These are phyloP conservation scores for Aleiodes testaceus DNA, from an alignment of 2,888 invertebrate species.

Conservation along the genomic window DNA sequence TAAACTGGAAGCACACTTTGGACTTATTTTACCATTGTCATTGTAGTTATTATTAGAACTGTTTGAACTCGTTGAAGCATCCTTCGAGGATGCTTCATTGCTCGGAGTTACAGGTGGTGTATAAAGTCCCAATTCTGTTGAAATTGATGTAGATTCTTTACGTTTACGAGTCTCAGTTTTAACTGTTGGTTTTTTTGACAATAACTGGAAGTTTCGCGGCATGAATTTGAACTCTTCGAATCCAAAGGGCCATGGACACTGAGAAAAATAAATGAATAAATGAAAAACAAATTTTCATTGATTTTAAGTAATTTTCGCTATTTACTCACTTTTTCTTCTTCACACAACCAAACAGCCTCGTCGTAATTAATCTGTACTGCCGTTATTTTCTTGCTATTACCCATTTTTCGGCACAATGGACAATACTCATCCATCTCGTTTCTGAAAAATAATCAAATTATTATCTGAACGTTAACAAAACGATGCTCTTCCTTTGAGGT, in stretches of 20 bases:
- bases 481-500: conserved; percentile 6
- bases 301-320: no score
- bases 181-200: conserved; percentile 43
- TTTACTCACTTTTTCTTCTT: conserved; percentile 57
- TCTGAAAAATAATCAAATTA: conserved; percentile 27
- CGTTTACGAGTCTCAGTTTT: conserved; percentile 41
- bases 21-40: conserved; percentile 23
- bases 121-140: conserved; percentile 53
- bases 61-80: conserved; percentile 21
- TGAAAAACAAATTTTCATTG: neutral
- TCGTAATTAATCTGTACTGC: conserved; percentile 62
- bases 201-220: conserved; percentile 17
- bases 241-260: conserved; percentile 55
- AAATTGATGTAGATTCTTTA: conserved; percentile 41
- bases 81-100: conserved; percentile 43
- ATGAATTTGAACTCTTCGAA: conserved; percentile 45
- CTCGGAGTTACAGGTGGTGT: conserved; percentile 59
- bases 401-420: conserved; percentile 63
- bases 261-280: conserved; percentile 36
- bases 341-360: conserved; percentile 63
- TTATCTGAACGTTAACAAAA: conserved; percentile 2
- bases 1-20: neutral
- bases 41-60: conserved; percentile 16
- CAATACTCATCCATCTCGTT: conserved; percentile 63
- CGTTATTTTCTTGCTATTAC: conserved; percentile 56